Percentiles rank a stretch among this genome's conserved stretches.
These are phyloP conservation scores for Platypus cylindrus DNA, from an alignment of 2,888 invertebrate species.

Conservation along the genomic window DNA sequence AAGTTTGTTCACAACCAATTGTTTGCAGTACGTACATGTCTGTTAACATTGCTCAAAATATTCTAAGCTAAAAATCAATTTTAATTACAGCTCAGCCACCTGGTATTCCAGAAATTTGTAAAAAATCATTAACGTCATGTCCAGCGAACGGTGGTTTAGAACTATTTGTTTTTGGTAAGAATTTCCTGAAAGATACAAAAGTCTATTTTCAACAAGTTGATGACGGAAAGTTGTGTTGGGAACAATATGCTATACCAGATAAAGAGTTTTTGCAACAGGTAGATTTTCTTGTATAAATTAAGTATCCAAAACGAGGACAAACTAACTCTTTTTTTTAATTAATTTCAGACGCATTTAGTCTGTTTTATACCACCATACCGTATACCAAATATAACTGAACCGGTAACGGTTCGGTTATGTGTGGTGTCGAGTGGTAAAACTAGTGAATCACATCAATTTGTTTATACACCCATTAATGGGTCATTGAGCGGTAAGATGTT, in stretches of 20 bases:
- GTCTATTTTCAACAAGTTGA: conserved; percentile 60
- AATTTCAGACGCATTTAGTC: conserved; percentile 71
- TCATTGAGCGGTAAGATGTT: conserved; percentile 36
- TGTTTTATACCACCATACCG: conserved; percentile 73
- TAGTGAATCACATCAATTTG: conserved; percentile 74
- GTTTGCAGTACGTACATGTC: conserved; percentile 71
- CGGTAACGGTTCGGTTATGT: conserved; percentile 62
- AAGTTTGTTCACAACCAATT: conserved; percentile 81
- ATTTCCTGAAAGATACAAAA: conserved; percentile 81
- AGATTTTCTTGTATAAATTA: no score
- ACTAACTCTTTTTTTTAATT: no score
- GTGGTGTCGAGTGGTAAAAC: conserved; percentile 76
- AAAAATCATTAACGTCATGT: conserved; percentile 72
- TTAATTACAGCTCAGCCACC: conserved; percentile 68
- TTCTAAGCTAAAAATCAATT: no score
- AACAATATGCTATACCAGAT: conserved; percentile 70
- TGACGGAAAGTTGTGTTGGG: conserved; percentile 53
- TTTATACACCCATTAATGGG: conserved; percentile 54
- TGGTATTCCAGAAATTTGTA: conserved; percentile 83
- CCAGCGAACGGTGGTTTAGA: conserved; percentile 71
- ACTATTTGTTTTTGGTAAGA: conserved; percentile 80
- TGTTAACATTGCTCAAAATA: no score
- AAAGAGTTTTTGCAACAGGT: conserved; percentile 84
- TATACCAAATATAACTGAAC: conserved; percentile 53
- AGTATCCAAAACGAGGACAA: no score